Base-by-base conservation (phyloP, 2,797 vertebrate species). In the Sebastes hubbsi region DNA sequence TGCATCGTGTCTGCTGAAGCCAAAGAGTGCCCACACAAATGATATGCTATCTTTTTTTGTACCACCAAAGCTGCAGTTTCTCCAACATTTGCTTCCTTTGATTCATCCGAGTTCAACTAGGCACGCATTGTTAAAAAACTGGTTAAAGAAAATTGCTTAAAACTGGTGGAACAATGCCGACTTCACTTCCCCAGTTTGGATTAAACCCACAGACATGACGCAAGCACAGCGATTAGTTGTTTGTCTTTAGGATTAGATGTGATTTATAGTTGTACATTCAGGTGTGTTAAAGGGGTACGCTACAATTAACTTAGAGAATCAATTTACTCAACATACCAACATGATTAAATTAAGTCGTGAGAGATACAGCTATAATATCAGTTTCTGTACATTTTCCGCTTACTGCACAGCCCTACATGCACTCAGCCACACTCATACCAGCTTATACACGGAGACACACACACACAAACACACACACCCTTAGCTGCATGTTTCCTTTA, bases 401-500 rank as follows among this genome's bases (percentile, higher is more conserved):
- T 70, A 46, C n/a, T 36, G 36, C 30, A 8, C 52, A 56, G 20
- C 24, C 8, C 7, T 25, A 38, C 16, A 32, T 65, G 32, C 34
- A 64, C 27, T 70, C 55, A 78, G 13, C 65, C 63, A 75, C 62
- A 77, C 77, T 76, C 65, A 80, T 24, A 77, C n/a, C 63, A 58
- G 82, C 49, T 62, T 77, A 65, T 8, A 77, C 55, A 79, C 22
- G 2, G 11, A 72, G 11, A 72, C 74, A 72, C 25, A 67, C 65
- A 67, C 65, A 70, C 64, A 75, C 49, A 81, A 55, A 84, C 68
- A 81, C 83, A 78, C 75, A 84, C 79, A 86, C 66, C 27, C 64
- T 60, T 73, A 84, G 82, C 83, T 81, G 82, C 29, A 83, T 87
- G 89, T 88, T 88, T 88, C 83, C 86, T 89, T 93, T 86, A 88